Evolutionary conservation across 2,797 vertebrate genomes (phyloP).

Genomic region (Etheostoma nigrum): DNA sequence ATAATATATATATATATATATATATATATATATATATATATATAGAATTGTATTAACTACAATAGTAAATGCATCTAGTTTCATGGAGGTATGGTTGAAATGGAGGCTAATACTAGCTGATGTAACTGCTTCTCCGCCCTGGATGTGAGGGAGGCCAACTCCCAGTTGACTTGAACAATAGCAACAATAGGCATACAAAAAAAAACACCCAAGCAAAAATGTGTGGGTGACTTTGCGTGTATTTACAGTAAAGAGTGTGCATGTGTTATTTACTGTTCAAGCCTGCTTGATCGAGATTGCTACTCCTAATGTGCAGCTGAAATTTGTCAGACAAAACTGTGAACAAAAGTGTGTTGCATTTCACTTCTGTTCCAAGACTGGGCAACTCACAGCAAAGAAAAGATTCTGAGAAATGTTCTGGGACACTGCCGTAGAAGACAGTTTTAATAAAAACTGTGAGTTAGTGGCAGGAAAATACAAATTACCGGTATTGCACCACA

Average conservation of each 20-base stretch:
- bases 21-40: no score
- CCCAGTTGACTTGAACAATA: slow-evolving; percentile 66
- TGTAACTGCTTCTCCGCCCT: slow-evolving; percentile 71
- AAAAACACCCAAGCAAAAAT: slow-evolving; percentile 60
- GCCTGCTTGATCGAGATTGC: not conserved
- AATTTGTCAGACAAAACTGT: slow-evolving; percentile 5
- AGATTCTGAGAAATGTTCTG: not conserved
- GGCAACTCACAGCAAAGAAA: not conserved
- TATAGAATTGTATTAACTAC: not conserved
- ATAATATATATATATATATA: not conserved
- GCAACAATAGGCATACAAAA: slow-evolving; percentile 60
- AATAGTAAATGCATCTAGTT: not conserved
- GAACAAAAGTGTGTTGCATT: slow-evolving; percentile 7
- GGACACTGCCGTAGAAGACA: slow-evolving; percentile 2
- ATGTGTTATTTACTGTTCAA: slow-evolving; percentile 6
- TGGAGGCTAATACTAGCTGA: slow-evolving; percentile 47
- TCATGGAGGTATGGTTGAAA: slow-evolving; percentile 20
- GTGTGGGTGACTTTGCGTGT: slow-evolving; percentile 30
- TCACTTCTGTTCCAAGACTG: slow-evolving; percentile 19
- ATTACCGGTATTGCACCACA: slow-evolving; percentile 31
- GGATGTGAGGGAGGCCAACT: slow-evolving; percentile 57
- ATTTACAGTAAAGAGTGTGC: slow-evolving; percentile 32
- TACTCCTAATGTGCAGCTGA: slow-evolving; percentile 28
- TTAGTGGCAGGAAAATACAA: slow-evolving; percentile 25
- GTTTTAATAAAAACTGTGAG: slow-evolving; percentile 9